Evolutionary conservation across 2,888 invertebrate genomes (phyloP), one percentile per base, ranked within the genome.

Genomic region (Tetheella fluctuosa): DNA sequence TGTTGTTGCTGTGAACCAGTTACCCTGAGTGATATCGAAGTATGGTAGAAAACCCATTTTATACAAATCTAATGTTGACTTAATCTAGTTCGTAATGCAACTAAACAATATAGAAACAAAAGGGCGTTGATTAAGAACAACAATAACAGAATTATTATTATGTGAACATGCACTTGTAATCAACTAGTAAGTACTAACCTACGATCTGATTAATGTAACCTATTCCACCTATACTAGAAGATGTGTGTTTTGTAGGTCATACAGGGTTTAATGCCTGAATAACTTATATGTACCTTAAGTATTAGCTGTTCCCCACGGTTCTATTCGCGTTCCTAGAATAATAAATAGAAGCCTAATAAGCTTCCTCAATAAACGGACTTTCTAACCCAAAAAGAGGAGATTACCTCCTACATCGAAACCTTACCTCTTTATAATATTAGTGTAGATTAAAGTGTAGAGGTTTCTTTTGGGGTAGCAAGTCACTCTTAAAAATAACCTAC

Each of bases 41-140:
- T 25, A 7, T 28, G 15, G 23, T n/a, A 3, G 15, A 53, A 23
- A 28, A 12, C 53, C 15, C 10, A 25, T 25, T 53, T 53, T 53
- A 53, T 53, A 53, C 25, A 3, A n/a, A 15, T 53, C n/a, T 48
- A 48, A 20, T 48, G 48, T 48, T 48, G 48, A 48, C 48, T 48
- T 48, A 48, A 42, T 42, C 42, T 42, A n/a, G 39, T 39, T 37
- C 17, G 17, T 42, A 42, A 42, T 42, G 42, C 42, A 42, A 42
- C 42, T 15, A 15, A 37, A 37, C 37, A 37, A 39, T 39, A 39
- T 39, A 48, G 13, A 48, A 48, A 48, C 48, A 48, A 48, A 48
- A 48, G 48, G 20, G 48, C 2, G 10, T 48, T 48, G 48, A 48
- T 48, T 48, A 48, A 15, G 37, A 7, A 48, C 20, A 48, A 48